Evolutionary conservation across 1,140 invertebrate species (phyloP), one percentile per base, ranked within the genome.

Genomic region (silkworm (Bombyx mori)): DNA sequence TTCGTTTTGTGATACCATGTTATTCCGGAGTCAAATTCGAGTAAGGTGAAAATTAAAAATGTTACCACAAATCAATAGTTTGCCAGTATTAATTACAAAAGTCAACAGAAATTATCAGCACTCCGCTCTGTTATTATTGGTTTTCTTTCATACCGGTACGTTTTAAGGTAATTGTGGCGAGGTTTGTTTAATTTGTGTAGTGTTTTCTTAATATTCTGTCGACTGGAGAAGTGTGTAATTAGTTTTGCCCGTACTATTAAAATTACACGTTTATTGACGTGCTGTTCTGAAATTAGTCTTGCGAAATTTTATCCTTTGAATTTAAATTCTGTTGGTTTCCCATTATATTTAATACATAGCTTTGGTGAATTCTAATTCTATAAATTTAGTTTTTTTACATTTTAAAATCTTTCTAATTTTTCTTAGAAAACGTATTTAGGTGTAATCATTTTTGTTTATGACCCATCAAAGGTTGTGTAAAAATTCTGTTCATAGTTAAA

Each of bases 391-490:
- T 35, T 18, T 18, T 18, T 2, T 35, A 35, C 26, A 5, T 35
- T 54, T 44, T 54, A 44, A 43, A 54, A 42, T 54, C 43, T 7
- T 60, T 54, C 52, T 44, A 45, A 51, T 35, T 35, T 35, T 35
- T 35, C 26, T 5, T 35, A 35, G 26, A 35, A 35, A 35, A 52
- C 10, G 42, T 42, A 42, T 7, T 35, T 52, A 22, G 56, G 65
- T 65, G 58, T 71, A 79, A 80, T 82, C 80, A 85, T 77, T 60
- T 69, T 81, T 77, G 71, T 81, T 64, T 71, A 79, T 73, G 79
- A 70, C 74, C 77, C 75, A 79, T 79, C 73, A 75, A 73, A 67
- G 62, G 65, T 60, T 67, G 68, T 71, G 66, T 70, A 75, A 75
- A 70, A 69, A 75, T 73, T 70, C 63, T 69, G 69, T 58, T 67